Percentiles rank a stretch among this genome's conserved stretches.
These are phyloP conservation scores for Cloeon dipterum DNA, from an alignment of 2,888 invertebrate genomes.

Conservation along the genomic window DNA sequence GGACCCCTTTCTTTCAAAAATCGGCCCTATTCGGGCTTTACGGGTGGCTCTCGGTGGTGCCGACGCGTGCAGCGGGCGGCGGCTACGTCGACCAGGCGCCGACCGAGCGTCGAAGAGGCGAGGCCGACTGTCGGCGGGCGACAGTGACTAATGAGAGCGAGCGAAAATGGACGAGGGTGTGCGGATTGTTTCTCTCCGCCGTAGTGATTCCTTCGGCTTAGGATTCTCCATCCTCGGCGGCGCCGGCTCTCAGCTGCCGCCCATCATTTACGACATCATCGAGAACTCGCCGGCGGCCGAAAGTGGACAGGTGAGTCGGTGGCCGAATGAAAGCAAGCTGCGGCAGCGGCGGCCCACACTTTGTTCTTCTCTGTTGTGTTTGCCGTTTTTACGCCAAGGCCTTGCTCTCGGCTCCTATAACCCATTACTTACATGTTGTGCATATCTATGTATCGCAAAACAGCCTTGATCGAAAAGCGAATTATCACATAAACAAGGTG, in stretches of 20 bases:
- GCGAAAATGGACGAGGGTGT: slow-evolving; percentile 67
- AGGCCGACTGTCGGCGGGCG: slow-evolving; percentile 4
- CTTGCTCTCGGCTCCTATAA: no score
- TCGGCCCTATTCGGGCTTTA: no score
- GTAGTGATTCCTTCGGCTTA: slow-evolving; percentile 35
- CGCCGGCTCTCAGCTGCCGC: slow-evolving; percentile 56
- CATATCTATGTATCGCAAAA: no score
- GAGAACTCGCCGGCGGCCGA: slow-evolving; percentile 84
- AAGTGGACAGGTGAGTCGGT: slow-evolving; percentile 54
- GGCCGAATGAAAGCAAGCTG: no score
- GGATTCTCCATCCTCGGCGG: slow-evolving; percentile 80
- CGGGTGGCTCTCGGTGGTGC: no score
- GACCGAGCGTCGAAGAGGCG: slow-evolving; percentile 3
- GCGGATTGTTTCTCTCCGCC: slow-evolving; percentile 38
- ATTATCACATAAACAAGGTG: no score
- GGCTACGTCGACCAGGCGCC: no score
- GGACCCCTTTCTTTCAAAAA: no score
- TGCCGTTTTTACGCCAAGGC: background rate
- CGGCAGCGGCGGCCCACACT: background rate
- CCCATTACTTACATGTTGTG: no score
- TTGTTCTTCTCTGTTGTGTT: background rate
- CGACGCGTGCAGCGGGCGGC: no score
- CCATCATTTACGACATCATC: slow-evolving; percentile 80
- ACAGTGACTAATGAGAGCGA: no score
- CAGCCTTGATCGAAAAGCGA: no score